A percentile compares a stretch with the other conserved stretches of the same genome.
These are phyloP conservation scores for Pterois miles DNA, from an alignment of 2,797 vertebrate genomes.

Conservation along the genomic window DNA sequence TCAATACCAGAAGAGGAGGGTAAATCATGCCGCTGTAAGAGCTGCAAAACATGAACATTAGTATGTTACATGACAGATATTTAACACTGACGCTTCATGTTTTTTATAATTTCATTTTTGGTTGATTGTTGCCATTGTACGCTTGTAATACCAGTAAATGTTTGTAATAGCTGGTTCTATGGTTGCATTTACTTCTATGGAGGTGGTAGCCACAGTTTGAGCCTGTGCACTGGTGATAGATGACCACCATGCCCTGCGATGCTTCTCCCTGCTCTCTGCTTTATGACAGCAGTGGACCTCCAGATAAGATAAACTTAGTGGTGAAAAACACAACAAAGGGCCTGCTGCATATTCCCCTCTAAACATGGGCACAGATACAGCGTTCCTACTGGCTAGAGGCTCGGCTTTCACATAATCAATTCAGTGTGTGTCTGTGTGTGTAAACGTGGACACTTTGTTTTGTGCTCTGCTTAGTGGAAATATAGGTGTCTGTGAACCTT, in stretches of 20 bases:
- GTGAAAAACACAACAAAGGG: constrained; percentile 55
- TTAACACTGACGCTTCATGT: background rate
- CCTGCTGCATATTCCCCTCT: constrained; percentile 34
- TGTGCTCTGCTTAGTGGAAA: background rate
- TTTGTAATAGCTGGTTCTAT: constrained; percentile 1
- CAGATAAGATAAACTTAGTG: constrained; percentile 65
- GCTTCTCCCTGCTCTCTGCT: constrained; percentile 50
- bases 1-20: constrained; percentile 19
- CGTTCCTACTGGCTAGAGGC: background rate
- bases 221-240: constrained; percentile 41
- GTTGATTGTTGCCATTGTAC: background rate
- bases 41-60: constrained; percentile 23
- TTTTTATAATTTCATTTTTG: background rate
- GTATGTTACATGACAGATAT: background rate
- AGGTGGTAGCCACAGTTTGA: background rate
- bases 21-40: background rate
- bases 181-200: constrained; percentile 11
- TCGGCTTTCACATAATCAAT: constrained; percentile 14
- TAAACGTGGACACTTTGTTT: constrained; percentile 5
- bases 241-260: constrained; percentile 45
- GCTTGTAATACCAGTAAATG: background rate
- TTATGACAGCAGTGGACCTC: constrained; percentile 62
- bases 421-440: background rate
- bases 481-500: background rate
- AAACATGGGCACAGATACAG: constrained; percentile 18